Evolutionary conservation across 1,140 invertebrate genomes (phyloP).

Genomic region (Caenorhabditis inopinata): DNA sequence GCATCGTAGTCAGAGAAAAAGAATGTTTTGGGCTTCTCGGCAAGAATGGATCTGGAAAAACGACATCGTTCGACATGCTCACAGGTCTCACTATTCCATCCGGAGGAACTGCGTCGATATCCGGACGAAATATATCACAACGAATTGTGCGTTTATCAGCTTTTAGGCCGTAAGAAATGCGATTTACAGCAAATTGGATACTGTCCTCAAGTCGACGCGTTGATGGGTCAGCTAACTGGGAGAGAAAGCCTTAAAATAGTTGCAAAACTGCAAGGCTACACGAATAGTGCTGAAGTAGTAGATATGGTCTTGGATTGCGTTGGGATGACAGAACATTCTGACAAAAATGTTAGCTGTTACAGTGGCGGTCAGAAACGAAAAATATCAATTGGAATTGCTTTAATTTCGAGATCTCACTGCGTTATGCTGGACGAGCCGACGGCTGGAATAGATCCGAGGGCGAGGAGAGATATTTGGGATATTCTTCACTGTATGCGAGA

Average conservation of each 20-base stretch:
- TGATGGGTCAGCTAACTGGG: conserved; percentile 68
- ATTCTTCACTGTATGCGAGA: conserved; percentile 52
- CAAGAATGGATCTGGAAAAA: conserved; percentile 68
- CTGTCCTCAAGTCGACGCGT: conserved; percentile 75
- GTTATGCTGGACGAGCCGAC: conserved; percentile 71
- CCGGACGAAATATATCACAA: conserved; percentile 19
- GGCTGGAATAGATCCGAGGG: conserved; percentile 71
- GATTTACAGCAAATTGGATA: conserved; percentile 72
- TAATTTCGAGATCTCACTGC: conserved; percentile 68
- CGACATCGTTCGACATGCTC: conserved; percentile 73
- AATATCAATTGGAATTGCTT: conserved; percentile 69
- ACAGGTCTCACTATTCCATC: conserved; percentile 76
- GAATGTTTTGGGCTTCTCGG: conserved; percentile 52
- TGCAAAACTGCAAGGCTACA: conserved; percentile 68
- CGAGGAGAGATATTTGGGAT: conserved; percentile 70
- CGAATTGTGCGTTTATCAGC: conserved; percentile 15
- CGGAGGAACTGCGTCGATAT: conserved; percentile 70
- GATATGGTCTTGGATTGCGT: conserved; percentile 40
- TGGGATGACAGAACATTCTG: conserved; percentile 35
- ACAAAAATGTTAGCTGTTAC: conserved; percentile 28
- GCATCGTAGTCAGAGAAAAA: background rate
- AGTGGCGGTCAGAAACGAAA: conserved; percentile 69
- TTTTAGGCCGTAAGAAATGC: background rate
- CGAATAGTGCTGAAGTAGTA: background rate
- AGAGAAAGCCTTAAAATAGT: conserved; percentile 70